Evolutionary conservation across 2,797 vertebrate species (phyloP).

Genomic region (Nyctalus aviator): DNA sequence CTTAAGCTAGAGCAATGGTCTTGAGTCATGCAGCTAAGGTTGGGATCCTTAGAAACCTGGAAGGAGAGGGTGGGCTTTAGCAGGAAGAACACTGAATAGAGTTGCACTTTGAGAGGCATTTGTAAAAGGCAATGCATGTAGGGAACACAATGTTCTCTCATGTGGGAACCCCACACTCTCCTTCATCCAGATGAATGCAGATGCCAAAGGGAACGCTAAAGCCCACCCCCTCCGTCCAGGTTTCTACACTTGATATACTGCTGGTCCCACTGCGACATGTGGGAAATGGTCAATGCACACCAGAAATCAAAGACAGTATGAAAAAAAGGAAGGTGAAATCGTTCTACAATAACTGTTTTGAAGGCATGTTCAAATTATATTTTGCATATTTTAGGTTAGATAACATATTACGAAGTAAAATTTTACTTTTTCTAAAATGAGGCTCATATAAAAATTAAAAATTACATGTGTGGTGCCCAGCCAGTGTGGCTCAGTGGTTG

Average conservation of each 20-base stretch:
- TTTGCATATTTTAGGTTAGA: constrained; percentile 49
- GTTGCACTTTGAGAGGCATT: not conserved
- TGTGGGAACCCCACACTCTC: not conserved
- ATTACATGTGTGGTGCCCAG: not conserved
- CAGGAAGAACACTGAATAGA: not conserved
- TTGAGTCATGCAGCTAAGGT: not conserved
- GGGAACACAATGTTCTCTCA: not conserved
- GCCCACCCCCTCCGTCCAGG: too few relatives aligned
- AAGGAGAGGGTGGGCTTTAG: not conserved
- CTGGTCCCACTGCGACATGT: not conserved
- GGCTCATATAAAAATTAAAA: not conserved
- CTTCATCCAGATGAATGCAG: not conserved
- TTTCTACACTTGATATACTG: not conserved
- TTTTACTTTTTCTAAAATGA: not conserved
- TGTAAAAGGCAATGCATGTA: not conserved
- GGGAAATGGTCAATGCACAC: not conserved
- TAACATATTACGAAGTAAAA: constrained; percentile 29
- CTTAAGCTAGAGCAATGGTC: not conserved
- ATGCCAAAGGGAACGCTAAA: not conserved
- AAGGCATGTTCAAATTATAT: not conserved
- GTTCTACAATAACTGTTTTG: not conserved
- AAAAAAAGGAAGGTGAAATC: not conserved
- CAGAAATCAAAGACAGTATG: not conserved
- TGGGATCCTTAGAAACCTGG: not conserved
- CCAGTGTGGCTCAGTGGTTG: too few relatives aligned